Base-by-base conservation (phyloP, 2,888 invertebrate species). In the Platycnemis pennipes region DNA sequence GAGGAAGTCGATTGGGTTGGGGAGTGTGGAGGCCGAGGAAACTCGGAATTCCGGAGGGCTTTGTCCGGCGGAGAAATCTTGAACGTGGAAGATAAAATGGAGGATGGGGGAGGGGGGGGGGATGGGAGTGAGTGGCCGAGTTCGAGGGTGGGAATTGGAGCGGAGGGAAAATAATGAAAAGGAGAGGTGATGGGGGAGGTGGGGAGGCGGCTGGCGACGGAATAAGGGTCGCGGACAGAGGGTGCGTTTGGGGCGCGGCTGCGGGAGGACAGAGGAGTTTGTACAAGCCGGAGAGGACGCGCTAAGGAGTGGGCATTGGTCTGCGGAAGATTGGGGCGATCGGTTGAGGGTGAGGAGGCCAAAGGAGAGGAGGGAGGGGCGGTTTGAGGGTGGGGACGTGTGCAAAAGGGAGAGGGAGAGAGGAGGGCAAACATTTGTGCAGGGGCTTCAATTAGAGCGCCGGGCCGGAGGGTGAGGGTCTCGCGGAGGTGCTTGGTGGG, bases 401-500 rank as follows among this genome's bases (percentile, higher is more conserved):
- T 45, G 87, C 37, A 45, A 46, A 46, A 46, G 63, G 44, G 91
- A 42, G 53, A 56, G 63, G 42, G 63, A 91, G 91, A 91, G 91
- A 91, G 91, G 63, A 63, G 91, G 63, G 91, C 91, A 91, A 91
- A 91, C 91, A 91, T 91, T 91, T 91, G 91, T 91, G 91, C 91
- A 91, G 91, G 63, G 91, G 91, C 91, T 91, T 91, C 91, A 91
- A 91, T 91, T 91, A 91, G 91, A 91, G 91, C 91, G 44, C 44
- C 44, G 26, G 91, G 63, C 19, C 44, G 63, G 56, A 37, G 53
- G 91, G 89, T 13, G 63, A 26, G n/a, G 63, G 44, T 22, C 56
- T 1, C n/a, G n/a, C n/a, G 37, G 31, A 37, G 4, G 3, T n/a
- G 45, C 45, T 22, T 2, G 42, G 45, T n/a, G n/a, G 45, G n/a